Evolutionary conservation across 2,113 vertebrate genomes (phyloP), one percentile per base, ranked within the genome.

Genomic region (Chlamydotis undulata): DNA sequence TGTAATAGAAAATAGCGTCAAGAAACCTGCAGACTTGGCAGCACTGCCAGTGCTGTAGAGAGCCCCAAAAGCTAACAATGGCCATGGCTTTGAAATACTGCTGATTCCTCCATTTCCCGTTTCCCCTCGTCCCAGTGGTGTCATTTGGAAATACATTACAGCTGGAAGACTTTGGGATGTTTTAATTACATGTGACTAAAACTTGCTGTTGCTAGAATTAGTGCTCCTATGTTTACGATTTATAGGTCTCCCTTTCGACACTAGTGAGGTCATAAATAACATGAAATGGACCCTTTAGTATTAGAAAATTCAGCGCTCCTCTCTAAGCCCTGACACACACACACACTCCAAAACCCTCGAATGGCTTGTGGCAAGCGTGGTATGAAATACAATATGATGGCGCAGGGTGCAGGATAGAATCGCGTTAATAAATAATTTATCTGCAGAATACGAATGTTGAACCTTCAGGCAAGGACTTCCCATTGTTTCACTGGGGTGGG

Each of bases 131-230:
- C 98, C 97, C 83, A 91, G n/a, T 73, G 97, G 97, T 97, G 97
- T 97, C 98, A 97, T 98, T 98, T 96, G 96, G 87, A 98, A 97
- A 98, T 97, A 94, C 97, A 98, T 98, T 98, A 97, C 93, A 96
- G 97, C 98, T 89, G 97, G 96, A 97, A 97, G 98, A 97, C 95
- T 98, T 98, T 97, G 97, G 96, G 98, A 98, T 98, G 97, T 98
- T 98, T 98, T 98, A 98, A 98, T 98, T 98, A 98, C 97, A 98
- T 97, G 94, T 97, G 97, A 96, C 94, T 97, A 98, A 97, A 97
- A 96, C 96, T 97, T 94, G 93, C 97, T 93, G 61, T 95, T 96
- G 97, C 94, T 97, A 82, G 97, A 97, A 98, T 98, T 97, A 98
- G 97, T 95, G 88, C 1, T 87, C 93, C 97, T 97, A 21, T 97